phyloP scores from a whole-genome alignment of 1,140 invertebrate species.

The Platyura marginata region DNA sequence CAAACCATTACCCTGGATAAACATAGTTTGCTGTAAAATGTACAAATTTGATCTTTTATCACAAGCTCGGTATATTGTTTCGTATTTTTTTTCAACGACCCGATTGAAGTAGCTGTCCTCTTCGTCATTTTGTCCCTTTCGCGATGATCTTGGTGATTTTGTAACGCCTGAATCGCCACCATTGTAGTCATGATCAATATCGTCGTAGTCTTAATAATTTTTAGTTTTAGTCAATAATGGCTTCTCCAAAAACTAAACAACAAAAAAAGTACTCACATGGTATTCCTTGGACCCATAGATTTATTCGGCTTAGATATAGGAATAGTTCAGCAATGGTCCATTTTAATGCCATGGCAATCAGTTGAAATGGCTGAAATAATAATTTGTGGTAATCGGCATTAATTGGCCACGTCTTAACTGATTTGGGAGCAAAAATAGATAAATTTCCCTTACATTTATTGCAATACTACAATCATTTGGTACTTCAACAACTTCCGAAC shows the following conservation, averaged over 20 bases:
- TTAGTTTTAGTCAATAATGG: too few relatives aligned
- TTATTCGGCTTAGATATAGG: slow-evolving; percentile 14
- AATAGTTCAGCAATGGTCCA: slow-evolving; percentile 16
- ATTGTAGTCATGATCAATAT: slow-evolving; percentile 13
- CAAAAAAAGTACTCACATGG: slow-evolving; percentile 24
- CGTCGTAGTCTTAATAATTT: too few relatives aligned
- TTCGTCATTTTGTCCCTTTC: too few relatives aligned
- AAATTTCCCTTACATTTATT: background rate
- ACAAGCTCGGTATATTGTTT: slow-evolving; percentile 30
- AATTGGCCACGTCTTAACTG: background rate
- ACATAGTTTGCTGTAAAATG: slow-evolving; percentile 39
- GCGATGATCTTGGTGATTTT: slow-evolving; percentile 14
- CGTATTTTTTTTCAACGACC: slow-evolving; percentile 19
- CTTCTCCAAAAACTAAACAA: too few relatives aligned
- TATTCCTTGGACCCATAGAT: slow-evolving; percentile 20
- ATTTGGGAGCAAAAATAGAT: background rate
- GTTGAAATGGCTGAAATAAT: background rate
- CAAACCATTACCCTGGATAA: slow-evolving; percentile 28
- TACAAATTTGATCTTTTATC: slow-evolving; percentile 45
- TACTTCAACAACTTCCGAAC: slow-evolving; percentile 16
- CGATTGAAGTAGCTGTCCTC: slow-evolving; percentile 25
- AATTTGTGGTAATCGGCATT: background rate
- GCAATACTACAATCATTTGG: background rate
- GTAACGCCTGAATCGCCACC: slow-evolving; percentile 14
- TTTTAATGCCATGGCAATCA: background rate